A percentile compares a stretch with the other conserved stretches of the same genome.
These are phyloP conservation scores for Leucoma salicis DNA, from an alignment of 2,888 invertebrate species.

Conservation along the genomic window DNA sequence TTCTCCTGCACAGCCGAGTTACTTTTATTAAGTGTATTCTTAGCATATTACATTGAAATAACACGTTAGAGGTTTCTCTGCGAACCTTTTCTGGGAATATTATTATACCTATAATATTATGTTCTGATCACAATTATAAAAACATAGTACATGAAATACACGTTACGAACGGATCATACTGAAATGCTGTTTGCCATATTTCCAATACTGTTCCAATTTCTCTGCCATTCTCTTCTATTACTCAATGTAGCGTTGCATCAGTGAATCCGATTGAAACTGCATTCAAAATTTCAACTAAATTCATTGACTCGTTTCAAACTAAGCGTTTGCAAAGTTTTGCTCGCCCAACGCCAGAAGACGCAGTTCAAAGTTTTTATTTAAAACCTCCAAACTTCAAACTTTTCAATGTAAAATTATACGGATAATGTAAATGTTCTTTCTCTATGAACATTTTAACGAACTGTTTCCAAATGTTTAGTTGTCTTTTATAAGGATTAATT, in stretches of 20 bases:
- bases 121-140: too few relatives aligned
- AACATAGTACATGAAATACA: background rate
- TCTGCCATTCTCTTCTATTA: conserved; percentile 9
- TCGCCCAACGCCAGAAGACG: conserved; percentile 13
- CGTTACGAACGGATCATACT: background rate
- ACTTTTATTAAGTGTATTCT: too few relatives aligned
- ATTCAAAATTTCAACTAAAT: conserved; percentile 17
- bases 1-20: too few relatives aligned
- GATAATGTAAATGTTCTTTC: conserved; percentile 1
- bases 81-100: too few relatives aligned
- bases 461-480: background rate
- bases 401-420: conserved; percentile 15
- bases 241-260: conserved; percentile 2
- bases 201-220: background rate
- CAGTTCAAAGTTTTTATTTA: conserved; percentile 16
- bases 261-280: conserved; percentile 4
- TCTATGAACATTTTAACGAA: background rate
- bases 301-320: conserved; percentile 30
- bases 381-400: conserved; percentile 23
- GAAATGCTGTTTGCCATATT: background rate
- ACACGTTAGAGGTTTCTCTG: too few relatives aligned
- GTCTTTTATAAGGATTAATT: background rate
- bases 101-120: too few relatives aligned
- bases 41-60: too few relatives aligned
- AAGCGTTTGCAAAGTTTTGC: conserved; percentile 17